These are phyloP conservation scores for Lophius piscatorius DNA, from an alignment of 2,113 vertebrate genomes.

Conservation along the genomic window DNA sequence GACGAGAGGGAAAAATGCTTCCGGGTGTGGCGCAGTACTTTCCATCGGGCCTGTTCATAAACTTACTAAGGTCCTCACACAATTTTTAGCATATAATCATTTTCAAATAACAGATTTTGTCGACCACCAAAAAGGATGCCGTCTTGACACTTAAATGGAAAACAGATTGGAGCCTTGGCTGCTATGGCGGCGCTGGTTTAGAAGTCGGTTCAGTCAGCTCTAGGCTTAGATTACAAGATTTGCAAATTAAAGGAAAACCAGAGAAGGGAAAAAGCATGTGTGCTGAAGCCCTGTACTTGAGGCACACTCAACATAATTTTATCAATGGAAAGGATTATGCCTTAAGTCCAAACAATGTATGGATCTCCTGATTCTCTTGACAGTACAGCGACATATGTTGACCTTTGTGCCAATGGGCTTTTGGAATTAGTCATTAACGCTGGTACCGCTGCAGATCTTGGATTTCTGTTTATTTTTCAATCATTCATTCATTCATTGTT, in stretches of 20 bases:
- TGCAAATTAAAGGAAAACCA: conserved; percentile 96
- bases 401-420: conserved; percentile 60
- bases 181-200: conserved; percentile 84
- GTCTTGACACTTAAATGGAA: conserved; percentile 95
- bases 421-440: conserved; percentile 64
- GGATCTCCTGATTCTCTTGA: conserved; percentile 76
- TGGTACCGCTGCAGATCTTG: conserved; percentile 49
- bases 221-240: conserved; percentile 96
- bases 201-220: conserved; percentile 89
- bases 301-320: conserved; percentile 74
- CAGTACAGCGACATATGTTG: conserved; percentile 63
- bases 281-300: conserved; percentile 79
- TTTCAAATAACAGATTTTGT: conserved; percentile 91
- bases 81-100: conserved; percentile 88
- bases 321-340: conserved; percentile 82
- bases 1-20: conserved; percentile 70
- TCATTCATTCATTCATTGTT: conserved; percentile 40
- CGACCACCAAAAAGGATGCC: conserved; percentile 90
- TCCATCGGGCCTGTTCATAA: conserved; percentile 81
- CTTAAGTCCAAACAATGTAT: conserved; percentile 79
- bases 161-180: conserved; percentile 93
- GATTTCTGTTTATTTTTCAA: conserved; percentile 50
- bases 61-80: conserved; percentile 81
- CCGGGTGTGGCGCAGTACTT: conserved; percentile 71
- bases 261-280: conserved; percentile 85